Conservation (phyloP, 2,888 invertebrate genomes). For the Micoletzkya japonica region DNA sequence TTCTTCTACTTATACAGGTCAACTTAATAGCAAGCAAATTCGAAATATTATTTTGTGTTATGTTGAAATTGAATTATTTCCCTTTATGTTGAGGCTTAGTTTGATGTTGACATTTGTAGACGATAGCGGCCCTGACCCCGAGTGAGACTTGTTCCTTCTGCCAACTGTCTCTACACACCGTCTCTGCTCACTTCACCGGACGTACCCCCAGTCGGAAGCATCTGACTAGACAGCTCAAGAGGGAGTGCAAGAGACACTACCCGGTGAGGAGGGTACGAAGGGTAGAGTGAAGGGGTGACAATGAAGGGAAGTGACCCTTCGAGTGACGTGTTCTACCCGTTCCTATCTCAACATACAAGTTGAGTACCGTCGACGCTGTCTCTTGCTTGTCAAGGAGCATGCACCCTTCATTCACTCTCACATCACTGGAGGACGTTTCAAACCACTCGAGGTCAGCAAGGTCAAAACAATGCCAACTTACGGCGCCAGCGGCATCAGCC, state of each 20-base stretch:
- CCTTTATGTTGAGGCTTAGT: no score
- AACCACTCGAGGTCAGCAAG: constrained; percentile 15
- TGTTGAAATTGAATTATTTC: no score
- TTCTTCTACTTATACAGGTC: not conserved
- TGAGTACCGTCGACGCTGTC: constrained; percentile 48
- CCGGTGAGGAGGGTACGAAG: constrained; percentile 32
- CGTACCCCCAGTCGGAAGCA: constrained; percentile 36
- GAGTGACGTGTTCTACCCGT: not conserved
- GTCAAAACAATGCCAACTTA: not conserved
- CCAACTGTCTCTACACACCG: constrained; percentile 44
- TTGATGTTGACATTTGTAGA: no score
- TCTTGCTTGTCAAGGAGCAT: constrained; percentile 41
- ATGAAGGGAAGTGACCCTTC: not conserved
- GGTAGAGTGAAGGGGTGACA: not conserved
- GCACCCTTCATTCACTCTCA: constrained; percentile 20
- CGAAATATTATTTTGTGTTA: no score
- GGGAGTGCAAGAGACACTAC: constrained; percentile 56
- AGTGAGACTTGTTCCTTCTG: constrained; percentile 47
- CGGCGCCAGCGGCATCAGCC: not conserved
- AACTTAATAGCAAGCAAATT: no score
- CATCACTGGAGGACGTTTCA: constrained; percentile 1
- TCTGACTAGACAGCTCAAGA: constrained; percentile 47
- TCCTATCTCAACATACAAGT: constrained; percentile 24
- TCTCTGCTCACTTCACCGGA: constrained; percentile 42
- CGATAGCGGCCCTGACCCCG: constrained; percentile 37